Evolutionary conservation across 2,888 invertebrate genomes (phyloP).

Genomic region (Neoitamus cyanurus): DNA sequence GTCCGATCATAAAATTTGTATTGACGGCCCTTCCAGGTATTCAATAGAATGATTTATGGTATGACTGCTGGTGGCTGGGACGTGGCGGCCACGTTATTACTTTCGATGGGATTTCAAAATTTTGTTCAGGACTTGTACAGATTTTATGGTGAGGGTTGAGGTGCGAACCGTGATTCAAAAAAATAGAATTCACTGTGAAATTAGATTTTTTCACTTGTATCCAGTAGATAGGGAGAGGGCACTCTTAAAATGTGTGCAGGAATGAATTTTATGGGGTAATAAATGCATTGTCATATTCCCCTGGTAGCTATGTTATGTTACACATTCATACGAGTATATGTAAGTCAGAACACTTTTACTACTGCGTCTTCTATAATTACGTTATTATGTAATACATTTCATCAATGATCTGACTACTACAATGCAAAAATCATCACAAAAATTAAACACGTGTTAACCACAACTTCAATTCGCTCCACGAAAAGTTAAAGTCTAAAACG

Average conservation of each 20-base stretch:
- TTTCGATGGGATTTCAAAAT: conserved; percentile 18
- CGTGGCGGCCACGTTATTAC: conserved; percentile 21
- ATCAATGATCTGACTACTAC: too few species aligned
- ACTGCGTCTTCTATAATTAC: too few species aligned
- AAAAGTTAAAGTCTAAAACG: too few species aligned
- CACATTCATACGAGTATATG: too few species aligned
- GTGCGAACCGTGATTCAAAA: neutral
- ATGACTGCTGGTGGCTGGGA: neutral
- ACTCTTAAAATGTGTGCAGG: neutral
- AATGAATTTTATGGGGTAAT: neutral
- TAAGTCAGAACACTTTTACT: neutral
- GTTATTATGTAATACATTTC: too few species aligned
- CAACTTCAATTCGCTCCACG: too few species aligned
- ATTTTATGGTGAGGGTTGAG: neutral
- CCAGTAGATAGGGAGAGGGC: neutral
- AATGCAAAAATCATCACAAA: too few species aligned
- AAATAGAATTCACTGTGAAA: conserved; percentile 34
- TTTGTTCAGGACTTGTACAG: neutral
- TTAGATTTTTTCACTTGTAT: conserved; percentile 15
- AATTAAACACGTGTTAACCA: too few species aligned
- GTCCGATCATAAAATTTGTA: conserved; percentile 44
- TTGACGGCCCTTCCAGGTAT: conserved; percentile 40
- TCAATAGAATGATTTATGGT: conserved; percentile 41
- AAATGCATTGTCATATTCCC: neutral
- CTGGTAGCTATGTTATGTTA: neutral